Evolutionary conservation across 2,888 invertebrate species (phyloP), one percentile per base, ranked within the genome.

Genomic region (Teleiodes luculella): DNA sequence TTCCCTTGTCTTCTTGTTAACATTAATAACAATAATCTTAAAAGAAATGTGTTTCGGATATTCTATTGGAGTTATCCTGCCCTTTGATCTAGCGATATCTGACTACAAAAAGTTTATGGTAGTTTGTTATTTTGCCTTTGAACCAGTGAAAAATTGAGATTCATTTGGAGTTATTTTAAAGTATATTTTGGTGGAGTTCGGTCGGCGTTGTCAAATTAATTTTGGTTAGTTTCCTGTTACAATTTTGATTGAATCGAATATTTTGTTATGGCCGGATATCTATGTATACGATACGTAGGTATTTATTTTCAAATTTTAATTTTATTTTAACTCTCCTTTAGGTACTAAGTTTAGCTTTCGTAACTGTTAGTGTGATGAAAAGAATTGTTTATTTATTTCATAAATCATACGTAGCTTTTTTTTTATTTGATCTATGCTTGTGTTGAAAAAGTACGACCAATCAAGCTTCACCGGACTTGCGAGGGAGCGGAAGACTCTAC

Each of bases 61-160:
- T 76, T 58, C 68, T 62, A 75, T 73, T 72, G 70, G 61, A 24
- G 65, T 58, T 62, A 65, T 83, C 80, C 80, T 75, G 73, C 46
- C 51, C 80, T 83, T 83, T 83, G 81, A 83, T 81, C 74, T 70
- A 20, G 30, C 55, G 58, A 58, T 58, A 56, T 52, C 52, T 56
- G 33, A 45, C 24, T 33, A 46, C 24, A 33, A 18, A 48, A 48
- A 20, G 33, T 35, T 35, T 31, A n/a, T 11, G 10, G 20, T 18
- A 5, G 35, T 47, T 33, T 33, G 33, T 47, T 33, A 18, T 8
- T 35, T 1, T 1, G 8, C 11, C 10, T 5, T 11, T 13, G 10
- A 13, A 31, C 13, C 46, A 30, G 31, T 46, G 14, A 46, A 46
- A 16, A 46, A 46, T 30, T 1, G 5, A 43, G 14, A 1, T 14